phyloP scores from a whole-genome alignment of 2,888 invertebrate genomes.

The Lutraria lutraria region DNA sequence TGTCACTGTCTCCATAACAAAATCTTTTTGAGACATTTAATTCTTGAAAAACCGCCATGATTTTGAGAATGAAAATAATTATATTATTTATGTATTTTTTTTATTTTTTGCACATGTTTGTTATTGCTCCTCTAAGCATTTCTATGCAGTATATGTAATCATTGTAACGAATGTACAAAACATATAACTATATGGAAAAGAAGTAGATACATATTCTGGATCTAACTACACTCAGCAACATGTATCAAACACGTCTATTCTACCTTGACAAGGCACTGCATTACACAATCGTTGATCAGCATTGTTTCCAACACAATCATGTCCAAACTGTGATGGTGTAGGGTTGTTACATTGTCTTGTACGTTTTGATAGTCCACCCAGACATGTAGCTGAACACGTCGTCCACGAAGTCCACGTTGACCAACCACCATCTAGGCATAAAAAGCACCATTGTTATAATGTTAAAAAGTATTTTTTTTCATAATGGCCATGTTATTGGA shows the following conservation, averaged over 20 bases:
- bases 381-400: conserved; percentile 8
- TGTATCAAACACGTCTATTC: background rate
- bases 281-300: background rate
- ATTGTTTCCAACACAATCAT: conserved; percentile 34
- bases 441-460: background rate
- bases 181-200: background rate
- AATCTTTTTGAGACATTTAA: too few species aligned
- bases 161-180: background rate
- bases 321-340: conserved; percentile 19
- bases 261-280: conserved; percentile 22
- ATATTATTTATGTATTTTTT: too few species aligned
- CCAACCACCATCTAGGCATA: conserved; percentile 12
- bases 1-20: too few species aligned
- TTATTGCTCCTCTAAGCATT: too few species aligned
- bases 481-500: too few species aligned
- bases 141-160: too few species aligned
- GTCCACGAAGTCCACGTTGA: conserved; percentile 19
- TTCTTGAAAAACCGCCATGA: too few species aligned
- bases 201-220: background rate
- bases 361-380: conserved; percentile 32
- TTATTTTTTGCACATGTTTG: too few species aligned
- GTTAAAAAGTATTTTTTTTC: background rate
- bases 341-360: conserved; percentile 38
- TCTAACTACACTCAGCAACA: background rate
- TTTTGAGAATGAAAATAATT: too few species aligned